Evolutionary conservation across 1,140 invertebrate species (phyloP).

Genomic region (Heterodera schachtii): DNA sequence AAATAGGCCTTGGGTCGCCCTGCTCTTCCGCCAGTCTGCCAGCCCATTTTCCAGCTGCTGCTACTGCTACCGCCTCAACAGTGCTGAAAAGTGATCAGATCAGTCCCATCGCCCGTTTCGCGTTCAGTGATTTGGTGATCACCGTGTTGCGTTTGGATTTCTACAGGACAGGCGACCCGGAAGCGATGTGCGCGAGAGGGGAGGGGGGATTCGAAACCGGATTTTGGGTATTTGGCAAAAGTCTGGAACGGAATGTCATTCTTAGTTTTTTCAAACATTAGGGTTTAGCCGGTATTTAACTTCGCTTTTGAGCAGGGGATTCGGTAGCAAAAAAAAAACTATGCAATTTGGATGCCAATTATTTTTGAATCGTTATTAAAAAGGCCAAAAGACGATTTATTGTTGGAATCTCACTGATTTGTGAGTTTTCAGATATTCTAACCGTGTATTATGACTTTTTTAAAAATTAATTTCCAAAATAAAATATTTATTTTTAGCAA

Average conservation of each 20-base stretch:
- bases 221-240: too few species aligned
- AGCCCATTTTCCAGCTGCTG: neutral
- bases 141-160: slow-evolving; percentile 34
- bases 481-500: slow-evolving; percentile 27
- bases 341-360: too few species aligned
- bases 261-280: too few species aligned
- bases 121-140: slow-evolving; percentile 36
- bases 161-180: slow-evolving; percentile 19
- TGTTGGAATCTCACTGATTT: too few species aligned
- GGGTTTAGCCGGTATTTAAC: neutral
- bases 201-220: too few species aligned
- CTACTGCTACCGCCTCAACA: neutral
- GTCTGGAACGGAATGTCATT: too few species aligned
- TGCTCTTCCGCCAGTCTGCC: neutral
- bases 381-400: too few species aligned
- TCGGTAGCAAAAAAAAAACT: too few species aligned
- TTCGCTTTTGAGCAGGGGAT: too few species aligned
- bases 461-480: neutral
- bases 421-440: too few species aligned
- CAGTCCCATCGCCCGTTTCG: slow-evolving; percentile 24
- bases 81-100: neutral
- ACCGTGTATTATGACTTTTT: neutral
- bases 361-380: too few species aligned
- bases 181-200: neutral
- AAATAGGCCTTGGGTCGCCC: neutral